phyloP scores from a whole-genome alignment of 1,140 invertebrate species.

The Onthophagus taurus region DNA sequence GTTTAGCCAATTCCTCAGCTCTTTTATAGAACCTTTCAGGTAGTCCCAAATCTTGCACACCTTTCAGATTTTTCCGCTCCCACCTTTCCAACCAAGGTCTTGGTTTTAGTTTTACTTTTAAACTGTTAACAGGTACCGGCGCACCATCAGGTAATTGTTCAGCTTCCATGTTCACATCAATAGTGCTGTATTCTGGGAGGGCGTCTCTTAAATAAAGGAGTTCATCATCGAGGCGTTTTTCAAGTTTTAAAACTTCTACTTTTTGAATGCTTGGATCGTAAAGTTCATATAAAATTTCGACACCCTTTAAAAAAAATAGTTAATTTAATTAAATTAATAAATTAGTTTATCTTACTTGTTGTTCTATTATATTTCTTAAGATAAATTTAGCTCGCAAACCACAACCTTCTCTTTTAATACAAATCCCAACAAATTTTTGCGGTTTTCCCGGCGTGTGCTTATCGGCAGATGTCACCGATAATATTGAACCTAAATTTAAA shows the following conservation, averaged over 20 bases:
- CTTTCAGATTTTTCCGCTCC: constrained; percentile 72
- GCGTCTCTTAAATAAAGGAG: constrained; percentile 89
- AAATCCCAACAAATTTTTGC: constrained; percentile 93
- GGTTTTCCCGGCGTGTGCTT: constrained; percentile 74
- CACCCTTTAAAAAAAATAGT: constrained; percentile 25
- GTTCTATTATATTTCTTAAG: constrained; percentile 88
- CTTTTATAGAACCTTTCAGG: constrained; percentile 51
- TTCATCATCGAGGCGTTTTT: constrained; percentile 88
- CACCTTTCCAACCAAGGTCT: constrained; percentile 79
- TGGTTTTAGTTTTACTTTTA: constrained; percentile 76
- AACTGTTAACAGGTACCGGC: constrained; percentile 76
- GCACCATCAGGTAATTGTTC: constrained; percentile 66
- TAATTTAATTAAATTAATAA: constrained; percentile 11
- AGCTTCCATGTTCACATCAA: constrained; percentile 85
- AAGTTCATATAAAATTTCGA: constrained; percentile 76
- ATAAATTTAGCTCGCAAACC: constrained; percentile 79
- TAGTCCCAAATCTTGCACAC: constrained; percentile 56
- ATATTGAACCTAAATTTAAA: constrained; percentile 62
- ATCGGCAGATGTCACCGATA: constrained; percentile 89
- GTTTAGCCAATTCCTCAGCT: constrained; percentile 50
- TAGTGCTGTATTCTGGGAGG: constrained; percentile 85
- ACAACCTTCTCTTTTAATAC: constrained; percentile 71
- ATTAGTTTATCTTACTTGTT: constrained; percentile 47
- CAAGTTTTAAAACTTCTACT: constrained; percentile 83
- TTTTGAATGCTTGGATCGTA: constrained; percentile 89